Evolutionary conservation across 2,113 vertebrate species (phyloP).

Genomic region (Solea solea): DNA sequence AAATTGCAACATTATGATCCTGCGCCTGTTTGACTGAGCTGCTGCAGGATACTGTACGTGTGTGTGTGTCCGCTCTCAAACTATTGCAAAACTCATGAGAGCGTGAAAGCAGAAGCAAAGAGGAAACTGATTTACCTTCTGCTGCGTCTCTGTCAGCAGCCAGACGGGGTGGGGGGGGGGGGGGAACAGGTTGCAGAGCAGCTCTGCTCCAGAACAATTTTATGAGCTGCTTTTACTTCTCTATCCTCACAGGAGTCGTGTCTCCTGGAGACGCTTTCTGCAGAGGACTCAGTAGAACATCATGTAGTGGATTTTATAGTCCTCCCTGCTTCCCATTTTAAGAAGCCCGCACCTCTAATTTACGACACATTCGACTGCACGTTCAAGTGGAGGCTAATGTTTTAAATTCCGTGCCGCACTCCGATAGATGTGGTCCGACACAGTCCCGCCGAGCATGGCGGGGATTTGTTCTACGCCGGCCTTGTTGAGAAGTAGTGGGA

Average conservation of each 20-base stretch:
- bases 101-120: constrained; percentile 32
- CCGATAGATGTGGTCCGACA: constrained; percentile 58
- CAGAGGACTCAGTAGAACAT: constrained; percentile 46
- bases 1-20: no score
- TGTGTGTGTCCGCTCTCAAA: constrained; percentile 15
- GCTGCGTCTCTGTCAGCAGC: constrained; percentile 37
- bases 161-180: constrained; percentile 16
- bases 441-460: constrained; percentile 40
- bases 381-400: constrained; percentile 38
- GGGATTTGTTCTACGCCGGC: constrained; percentile 61
- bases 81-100: constrained; percentile 28
- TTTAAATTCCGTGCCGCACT: constrained; percentile 55
- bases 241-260: constrained; percentile 23
- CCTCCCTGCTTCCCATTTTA: constrained; percentile 55
- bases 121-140: constrained; percentile 56
- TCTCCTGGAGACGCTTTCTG: constrained; percentile 38
- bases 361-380: constrained; percentile 40
- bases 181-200: constrained; percentile 38
- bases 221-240: constrained; percentile 44
- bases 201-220: constrained; percentile 51
- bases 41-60: constrained; percentile 14
- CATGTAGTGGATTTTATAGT: constrained; percentile 50
- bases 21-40: constrained; percentile 26
- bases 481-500: constrained; percentile 60
- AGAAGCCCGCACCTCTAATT: constrained; percentile 49